A percentile compares a stretch with the other conserved stretches of the same genome.
Conservation (phyloP, 2,113 vertebrate genomes). For the Caretta caretta region DNA sequence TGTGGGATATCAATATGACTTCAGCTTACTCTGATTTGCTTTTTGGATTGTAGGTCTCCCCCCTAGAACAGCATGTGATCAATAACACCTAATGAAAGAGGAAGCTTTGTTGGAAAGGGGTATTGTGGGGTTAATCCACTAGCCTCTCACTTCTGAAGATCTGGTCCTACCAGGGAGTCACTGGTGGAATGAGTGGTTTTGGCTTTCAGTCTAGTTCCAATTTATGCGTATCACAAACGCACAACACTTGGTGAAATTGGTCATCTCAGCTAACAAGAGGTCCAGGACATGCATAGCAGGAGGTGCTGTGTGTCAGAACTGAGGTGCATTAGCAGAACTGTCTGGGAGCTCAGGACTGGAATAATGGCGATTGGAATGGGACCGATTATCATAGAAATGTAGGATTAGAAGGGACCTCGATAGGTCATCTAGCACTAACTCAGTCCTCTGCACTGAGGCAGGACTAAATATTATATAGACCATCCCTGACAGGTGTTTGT, state of each 20-base stretch:
- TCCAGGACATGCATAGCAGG: not conserved
- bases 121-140: not conserved
- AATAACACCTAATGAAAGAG: not conserved
- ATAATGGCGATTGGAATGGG: not conserved
- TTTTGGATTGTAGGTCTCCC: not conserved
- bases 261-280: not conserved
- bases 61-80: not conserved
- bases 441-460: not conserved
- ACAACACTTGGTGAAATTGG: not conserved
- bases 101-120: not conserved
- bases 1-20: not conserved
- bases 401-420: not conserved
- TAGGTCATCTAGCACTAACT: not conserved
- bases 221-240: not conserved
- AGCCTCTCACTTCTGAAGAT: not conserved
- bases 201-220: not conserved
- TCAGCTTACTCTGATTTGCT: not conserved
- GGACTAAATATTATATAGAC: not conserved
- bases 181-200: not conserved
- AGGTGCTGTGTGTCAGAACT: not conserved
- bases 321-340: not conserved
- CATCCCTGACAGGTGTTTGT: not conserved
- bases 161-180: not conserved
- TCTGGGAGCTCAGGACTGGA: not conserved
- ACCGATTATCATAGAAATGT: not conserved